A percentile compares a stretch with the other conserved stretches of the same genome.
These are phyloP conservation scores for Pelodiscus sinensis DNA, from an alignment of 2,113 vertebrate genomes.

Conservation along the genomic window DNA sequence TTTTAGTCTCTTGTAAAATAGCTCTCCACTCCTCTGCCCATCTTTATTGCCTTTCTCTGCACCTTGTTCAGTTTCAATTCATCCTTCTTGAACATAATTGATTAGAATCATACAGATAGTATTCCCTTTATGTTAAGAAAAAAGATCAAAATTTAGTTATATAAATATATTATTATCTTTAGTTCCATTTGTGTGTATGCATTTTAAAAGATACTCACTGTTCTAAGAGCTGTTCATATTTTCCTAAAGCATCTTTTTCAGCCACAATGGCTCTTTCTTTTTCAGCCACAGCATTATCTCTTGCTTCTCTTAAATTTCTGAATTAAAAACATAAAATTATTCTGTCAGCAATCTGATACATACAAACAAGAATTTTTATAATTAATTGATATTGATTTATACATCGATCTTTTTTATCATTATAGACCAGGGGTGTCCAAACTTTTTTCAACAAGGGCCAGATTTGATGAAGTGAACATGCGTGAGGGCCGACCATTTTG, in stretches of 20 bases:
- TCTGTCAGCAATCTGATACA: not conserved
- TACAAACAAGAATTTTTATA: not conserved
- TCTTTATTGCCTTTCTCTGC: not conserved
- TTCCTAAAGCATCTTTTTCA: slow-evolving; percentile 89
- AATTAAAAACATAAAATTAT: slow-evolving; percentile 22
- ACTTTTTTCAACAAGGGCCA: too few species aligned
- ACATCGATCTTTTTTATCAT: not conserved
- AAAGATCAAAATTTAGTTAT: not conserved
- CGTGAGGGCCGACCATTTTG: too few species aligned
- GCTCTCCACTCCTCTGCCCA: not conserved
- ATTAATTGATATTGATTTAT: not conserved
- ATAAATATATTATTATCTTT: not conserved
- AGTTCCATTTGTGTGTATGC: not conserved
- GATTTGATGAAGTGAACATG: too few species aligned
- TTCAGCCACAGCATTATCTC: slow-evolving; percentile 91
- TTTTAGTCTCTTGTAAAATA: not conserved
- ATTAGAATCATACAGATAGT: not conserved
- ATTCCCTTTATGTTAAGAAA: not conserved
- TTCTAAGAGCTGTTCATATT: slow-evolving; percentile 91
- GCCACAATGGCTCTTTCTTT: slow-evolving; percentile 87
- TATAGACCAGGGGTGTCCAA: too few species aligned
- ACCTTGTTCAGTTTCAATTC: not conserved
- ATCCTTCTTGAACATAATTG: not conserved
- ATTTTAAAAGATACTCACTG: slow-evolving; percentile 85
- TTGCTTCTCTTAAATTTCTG: slow-evolving; percentile 93